Percentiles rank a stretch among this genome's conserved stretches.
These are phyloP conservation scores for Lasioglossum villosulum DNA, from an alignment of 2,888 invertebrate genomes.

Conservation along the genomic window DNA sequence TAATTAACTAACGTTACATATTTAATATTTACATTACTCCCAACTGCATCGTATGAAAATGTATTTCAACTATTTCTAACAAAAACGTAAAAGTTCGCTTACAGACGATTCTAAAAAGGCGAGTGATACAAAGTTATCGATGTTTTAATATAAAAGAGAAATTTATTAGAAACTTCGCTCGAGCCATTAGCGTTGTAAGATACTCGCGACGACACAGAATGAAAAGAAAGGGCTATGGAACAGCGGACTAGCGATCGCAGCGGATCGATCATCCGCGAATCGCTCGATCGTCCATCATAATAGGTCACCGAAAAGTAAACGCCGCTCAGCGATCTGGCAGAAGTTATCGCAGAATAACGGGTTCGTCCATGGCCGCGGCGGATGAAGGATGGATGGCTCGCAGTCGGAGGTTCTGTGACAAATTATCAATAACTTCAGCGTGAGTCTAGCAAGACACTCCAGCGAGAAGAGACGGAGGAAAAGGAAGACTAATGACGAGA, in stretches of 20 bases:
- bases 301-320: constrained; percentile 51
- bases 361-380: constrained; percentile 48
- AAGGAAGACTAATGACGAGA: constrained; percentile 76
- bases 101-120: neutral
- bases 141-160: neutral
- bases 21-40: too few relatives aligned
- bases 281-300: constrained; percentile 57
- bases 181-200: neutral
- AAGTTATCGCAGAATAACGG: constrained; percentile 52
- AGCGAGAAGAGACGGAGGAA: constrained; percentile 35
- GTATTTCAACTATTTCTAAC: neutral
- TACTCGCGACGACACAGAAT: neutral
- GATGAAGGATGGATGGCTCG: constrained; percentile 73
- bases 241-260: neutral
- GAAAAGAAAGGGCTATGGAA: neutral
- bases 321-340: constrained; percentile 38
- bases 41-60: too few relatives aligned
- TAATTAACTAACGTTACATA: too few relatives aligned
- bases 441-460: constrained; percentile 68
- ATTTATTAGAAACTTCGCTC: neutral
- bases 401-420: constrained; percentile 74
- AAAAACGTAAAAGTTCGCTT: neutral
- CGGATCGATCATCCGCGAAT: constrained; percentile 32
- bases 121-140: neutral
- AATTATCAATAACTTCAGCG: constrained; percentile 77